phyloP scores from a whole-genome alignment of 2,113 vertebrate species.

The Empidonax alnorum region DNA sequence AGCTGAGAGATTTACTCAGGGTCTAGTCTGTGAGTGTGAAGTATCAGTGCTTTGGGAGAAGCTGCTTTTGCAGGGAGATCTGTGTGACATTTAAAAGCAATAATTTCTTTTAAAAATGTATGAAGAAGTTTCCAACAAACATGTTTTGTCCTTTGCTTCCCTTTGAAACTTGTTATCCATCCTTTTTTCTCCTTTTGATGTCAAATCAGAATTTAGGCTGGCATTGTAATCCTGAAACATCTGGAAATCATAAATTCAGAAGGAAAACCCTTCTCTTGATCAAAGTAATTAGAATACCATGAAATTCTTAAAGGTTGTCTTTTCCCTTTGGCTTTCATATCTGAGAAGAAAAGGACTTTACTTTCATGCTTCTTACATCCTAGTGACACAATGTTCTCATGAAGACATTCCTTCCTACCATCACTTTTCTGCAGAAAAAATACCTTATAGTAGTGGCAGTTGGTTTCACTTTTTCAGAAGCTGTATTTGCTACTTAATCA shows the following conservation, averaged over 20 bases:
- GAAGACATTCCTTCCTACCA: neutral
- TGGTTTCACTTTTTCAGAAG: neutral
- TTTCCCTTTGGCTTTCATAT: conserved; percentile 17
- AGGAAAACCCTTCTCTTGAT: neutral
- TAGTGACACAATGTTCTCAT: conserved; percentile 6
- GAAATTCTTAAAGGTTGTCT: conserved; percentile 8
- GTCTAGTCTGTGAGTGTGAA: neutral
- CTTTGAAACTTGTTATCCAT: neutral
- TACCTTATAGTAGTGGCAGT: neutral
- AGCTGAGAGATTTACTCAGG: neutral
- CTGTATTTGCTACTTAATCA: neutral
- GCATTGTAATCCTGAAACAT: conserved; percentile 10
- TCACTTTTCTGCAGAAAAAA: neutral
- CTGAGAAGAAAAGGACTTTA: neutral
- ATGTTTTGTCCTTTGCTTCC: neutral
- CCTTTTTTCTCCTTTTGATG: neutral
- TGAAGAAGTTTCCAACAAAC: neutral
- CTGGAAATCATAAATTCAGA: conserved; percentile 34
- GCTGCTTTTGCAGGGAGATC: neutral
- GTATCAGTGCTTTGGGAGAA: neutral
- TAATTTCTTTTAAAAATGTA: neutral
- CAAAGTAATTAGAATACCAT: neutral
- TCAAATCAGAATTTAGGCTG: neutral
- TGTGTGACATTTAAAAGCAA: neutral
- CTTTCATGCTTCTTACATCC: neutral